phyloP scores from a whole-genome alignment of 2,113 vertebrate genomes.

The Elanus axillaris region DNA sequence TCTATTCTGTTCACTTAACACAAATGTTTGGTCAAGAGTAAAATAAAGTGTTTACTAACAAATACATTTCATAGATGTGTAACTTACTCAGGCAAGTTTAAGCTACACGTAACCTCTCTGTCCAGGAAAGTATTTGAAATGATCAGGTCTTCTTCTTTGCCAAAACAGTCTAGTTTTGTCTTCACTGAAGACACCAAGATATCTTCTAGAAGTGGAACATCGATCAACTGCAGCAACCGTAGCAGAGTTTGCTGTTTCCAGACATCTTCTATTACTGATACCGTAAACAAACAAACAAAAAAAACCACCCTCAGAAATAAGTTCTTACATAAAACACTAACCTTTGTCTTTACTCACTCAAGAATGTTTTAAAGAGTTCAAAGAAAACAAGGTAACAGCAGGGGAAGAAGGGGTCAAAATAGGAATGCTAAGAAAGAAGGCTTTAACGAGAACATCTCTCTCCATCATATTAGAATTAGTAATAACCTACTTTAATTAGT shows the following conservation, averaged over 20 bases:
- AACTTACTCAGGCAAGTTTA: conserved; percentile 79
- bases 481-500: not conserved
- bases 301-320: not conserved
- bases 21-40: not conserved
- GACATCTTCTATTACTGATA: conserved; percentile 77
- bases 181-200: conserved; percentile 76
- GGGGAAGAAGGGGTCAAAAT: not conserved
- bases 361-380: not conserved
- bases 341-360: not conserved
- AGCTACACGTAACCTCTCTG: conserved; percentile 71
- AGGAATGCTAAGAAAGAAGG: not conserved
- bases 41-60: not conserved
- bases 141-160: conserved; percentile 76
- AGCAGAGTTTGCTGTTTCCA: conserved; percentile 85
- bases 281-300: not conserved
- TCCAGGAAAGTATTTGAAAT: conserved; percentile 86
- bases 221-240: conserved; percentile 81
- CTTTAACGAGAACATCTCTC: not conserved
- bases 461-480: not conserved
- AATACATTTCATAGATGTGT: not conserved
- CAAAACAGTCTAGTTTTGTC: conserved; percentile 44
- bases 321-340: not conserved
- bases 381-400: not conserved
- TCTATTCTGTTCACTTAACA: not conserved
- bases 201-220: conserved; percentile 80